Evolutionary conservation across 23 tunicate genomes (phyloP).

Genomic region (Styela clava): DNA sequence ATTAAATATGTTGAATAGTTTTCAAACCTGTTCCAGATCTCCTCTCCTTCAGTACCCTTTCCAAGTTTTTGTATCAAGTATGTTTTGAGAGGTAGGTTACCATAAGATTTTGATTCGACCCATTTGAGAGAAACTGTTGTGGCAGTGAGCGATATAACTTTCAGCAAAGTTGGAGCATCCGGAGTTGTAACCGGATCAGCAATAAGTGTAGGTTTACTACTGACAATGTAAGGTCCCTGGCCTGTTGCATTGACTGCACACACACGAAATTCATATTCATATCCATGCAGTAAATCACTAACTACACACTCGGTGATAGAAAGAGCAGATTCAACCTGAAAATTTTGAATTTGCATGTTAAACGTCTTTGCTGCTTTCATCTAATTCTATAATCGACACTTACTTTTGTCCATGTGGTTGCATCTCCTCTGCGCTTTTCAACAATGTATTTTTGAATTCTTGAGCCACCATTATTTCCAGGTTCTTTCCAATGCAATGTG

Average conservation of each 20-base stretch:
- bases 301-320: constrained; percentile 59
- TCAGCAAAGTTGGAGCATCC: constrained; percentile 55
- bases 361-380: too few species aligned
- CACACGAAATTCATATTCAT: constrained; percentile 81
- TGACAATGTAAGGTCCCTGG: constrained; percentile 69
- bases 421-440: constrained; percentile 33
- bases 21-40: constrained; percentile 3
- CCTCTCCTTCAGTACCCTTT: background rate
- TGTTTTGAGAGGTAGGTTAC: constrained; percentile 73
- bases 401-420: constrained; percentile 30
- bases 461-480: constrained; percentile 27
- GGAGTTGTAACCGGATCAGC: constrained; percentile 53
- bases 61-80: constrained; percentile 57
- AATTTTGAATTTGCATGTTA: too few species aligned
- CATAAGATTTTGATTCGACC: constrained; percentile 62
- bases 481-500: constrained; percentile 26
- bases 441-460: constrained; percentile 32
- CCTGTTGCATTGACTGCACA: constrained; percentile 90
- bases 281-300: constrained; percentile 42
- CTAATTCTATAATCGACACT: background rate
- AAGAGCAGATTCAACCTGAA: constrained; percentile 58
- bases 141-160: constrained; percentile 52
- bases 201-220: constrained; percentile 50
- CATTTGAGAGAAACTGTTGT: constrained; percentile 63
- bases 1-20: background rate